A percentile compares a stretch with the other conserved stretches of the same genome.
Evolutionary conservation across 1,140 invertebrate species (phyloP).

Genomic region (Bombus confusus): DNA sequence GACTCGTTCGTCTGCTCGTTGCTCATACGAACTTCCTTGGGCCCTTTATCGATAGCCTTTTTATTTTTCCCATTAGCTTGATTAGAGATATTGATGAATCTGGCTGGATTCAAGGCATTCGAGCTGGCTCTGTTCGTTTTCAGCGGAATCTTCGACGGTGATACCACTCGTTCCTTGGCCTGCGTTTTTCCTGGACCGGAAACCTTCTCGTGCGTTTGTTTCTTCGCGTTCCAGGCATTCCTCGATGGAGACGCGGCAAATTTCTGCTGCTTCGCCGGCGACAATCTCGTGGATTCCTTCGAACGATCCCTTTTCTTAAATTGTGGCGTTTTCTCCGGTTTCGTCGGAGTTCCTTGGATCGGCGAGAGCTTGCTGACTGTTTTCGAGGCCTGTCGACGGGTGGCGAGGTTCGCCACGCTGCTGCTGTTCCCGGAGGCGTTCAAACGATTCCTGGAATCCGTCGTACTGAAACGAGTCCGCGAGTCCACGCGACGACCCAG

Average conservation of each 20-base stretch:
- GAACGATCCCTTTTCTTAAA: constrained; percentile 12
- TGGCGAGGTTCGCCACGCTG: constrained; percentile 56
- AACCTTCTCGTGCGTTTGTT: constrained; percentile 28
- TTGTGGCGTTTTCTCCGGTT: constrained; percentile 53
- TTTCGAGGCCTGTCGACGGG: constrained; percentile 51
- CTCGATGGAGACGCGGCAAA: neutral
- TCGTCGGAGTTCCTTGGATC: constrained; percentile 77
- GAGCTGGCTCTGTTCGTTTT: constrained; percentile 43
- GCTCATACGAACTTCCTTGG: neutral
- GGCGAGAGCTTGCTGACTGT: constrained; percentile 69
- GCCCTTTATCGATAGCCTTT: constrained; percentile 18
- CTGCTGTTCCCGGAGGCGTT: constrained; percentile 49
- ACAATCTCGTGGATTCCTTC: constrained; percentile 5
- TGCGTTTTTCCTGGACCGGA: neutral
- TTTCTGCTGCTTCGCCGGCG: constrained; percentile 35
- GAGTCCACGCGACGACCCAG: constrained; percentile 63
- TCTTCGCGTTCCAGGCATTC: constrained; percentile 45
- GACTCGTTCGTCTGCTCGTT: constrained; percentile 9
- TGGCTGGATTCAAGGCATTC: constrained; percentile 29
- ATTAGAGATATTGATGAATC: constrained; percentile 51
- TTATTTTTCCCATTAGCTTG: constrained; percentile 1
- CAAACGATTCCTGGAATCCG: constrained; percentile 41
- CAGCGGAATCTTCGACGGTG: constrained; percentile 76
- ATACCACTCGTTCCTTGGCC: constrained; percentile 61
- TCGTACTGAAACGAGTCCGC: constrained; percentile 50